Conservation (phyloP, 2,113 vertebrate genomes). For the Nanorana parkeri region DNA sequence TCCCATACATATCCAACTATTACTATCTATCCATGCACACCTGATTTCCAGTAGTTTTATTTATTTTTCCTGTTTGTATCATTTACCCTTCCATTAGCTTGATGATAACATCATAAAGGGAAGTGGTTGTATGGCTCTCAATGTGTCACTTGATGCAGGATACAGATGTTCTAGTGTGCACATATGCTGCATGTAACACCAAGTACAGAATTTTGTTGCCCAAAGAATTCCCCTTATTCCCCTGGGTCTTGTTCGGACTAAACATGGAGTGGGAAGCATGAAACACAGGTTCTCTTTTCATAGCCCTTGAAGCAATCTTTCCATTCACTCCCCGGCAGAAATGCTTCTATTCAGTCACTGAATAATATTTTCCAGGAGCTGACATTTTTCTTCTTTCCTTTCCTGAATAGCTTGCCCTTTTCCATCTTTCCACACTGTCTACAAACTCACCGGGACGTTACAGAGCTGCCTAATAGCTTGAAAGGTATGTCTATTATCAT, state of each 20-base stretch:
- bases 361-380: conserved; percentile 51
- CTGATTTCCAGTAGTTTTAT: neutral
- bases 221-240: conserved; percentile 28
- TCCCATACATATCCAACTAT: no score
- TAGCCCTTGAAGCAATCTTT: conserved; percentile 40
- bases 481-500: no score
- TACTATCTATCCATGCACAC: neutral
- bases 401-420: neutral
- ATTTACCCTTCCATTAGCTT: neutral
- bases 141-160: conserved; percentile 1
- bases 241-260: conserved; percentile 20
- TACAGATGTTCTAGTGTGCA: conserved; percentile 25
- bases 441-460: neutral
- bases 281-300: conserved; percentile 19
- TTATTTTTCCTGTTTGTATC: neutral
- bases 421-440: neutral
- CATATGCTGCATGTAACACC: neutral
- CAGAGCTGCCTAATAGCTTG: no score
- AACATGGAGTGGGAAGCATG: conserved; percentile 26
- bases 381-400: conserved; percentile 2
- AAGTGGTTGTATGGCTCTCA: neutral
- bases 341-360: neutral
- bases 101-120: neutral
- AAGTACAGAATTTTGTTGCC: conserved; percentile 3
- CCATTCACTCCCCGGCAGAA: conserved; percentile 31